Percentiles rank a stretch among this genome's conserved stretches.
Conservation (phyloP, 2,113 vertebrate species). For the Silurus asotus region DNA sequence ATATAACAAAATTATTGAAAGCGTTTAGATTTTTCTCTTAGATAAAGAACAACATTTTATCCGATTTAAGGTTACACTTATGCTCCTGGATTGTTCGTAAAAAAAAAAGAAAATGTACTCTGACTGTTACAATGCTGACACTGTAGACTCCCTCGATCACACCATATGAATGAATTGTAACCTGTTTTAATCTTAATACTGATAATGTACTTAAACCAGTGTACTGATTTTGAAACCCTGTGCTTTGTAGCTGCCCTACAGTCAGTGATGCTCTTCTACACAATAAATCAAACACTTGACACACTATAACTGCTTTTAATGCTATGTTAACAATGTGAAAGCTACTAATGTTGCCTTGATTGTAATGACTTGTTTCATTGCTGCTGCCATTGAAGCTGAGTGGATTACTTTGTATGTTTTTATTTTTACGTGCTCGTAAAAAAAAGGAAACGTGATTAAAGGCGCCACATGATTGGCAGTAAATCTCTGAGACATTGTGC, state of each 20-base stretch:
- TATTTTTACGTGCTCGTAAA: background rate
- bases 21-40: background rate
- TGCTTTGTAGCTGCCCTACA: background rate
- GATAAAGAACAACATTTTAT: background rate
- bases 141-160: background rate
- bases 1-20: background rate
- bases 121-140: background rate
- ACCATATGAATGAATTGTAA: background rate
- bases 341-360: background rate
- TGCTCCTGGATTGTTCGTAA: background rate
- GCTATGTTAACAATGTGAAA: background rate
- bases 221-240: too few species aligned
- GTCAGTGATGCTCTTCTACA: background rate
- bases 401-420: background rate
- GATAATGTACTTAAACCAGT: background rate
- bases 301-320: background rate
- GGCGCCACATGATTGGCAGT: background rate
- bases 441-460: background rate
- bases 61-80: background rate
- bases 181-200: background rate
- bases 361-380: background rate
- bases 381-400: background rate
- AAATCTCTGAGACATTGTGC: background rate
- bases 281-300: background rate
- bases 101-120: too few species aligned